Percentiles rank a stretch among this genome's conserved stretches.
Evolutionary conservation across 2,113 vertebrate genomes (phyloP).

Genomic region (Phalacrocorax pelagicus): DNA sequence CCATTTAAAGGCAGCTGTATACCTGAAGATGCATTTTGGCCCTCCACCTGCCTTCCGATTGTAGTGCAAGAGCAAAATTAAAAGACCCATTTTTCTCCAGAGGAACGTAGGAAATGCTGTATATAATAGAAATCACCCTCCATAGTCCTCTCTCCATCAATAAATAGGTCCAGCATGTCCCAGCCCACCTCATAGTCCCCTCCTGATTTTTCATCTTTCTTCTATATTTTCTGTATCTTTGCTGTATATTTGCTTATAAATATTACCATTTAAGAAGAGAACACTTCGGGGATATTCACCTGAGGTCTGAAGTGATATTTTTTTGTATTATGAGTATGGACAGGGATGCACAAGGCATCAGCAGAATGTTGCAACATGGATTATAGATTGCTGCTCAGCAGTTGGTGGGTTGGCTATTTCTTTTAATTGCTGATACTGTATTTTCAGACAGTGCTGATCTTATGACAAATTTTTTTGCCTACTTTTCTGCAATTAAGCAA

Average conservation of each 20-base stretch:
- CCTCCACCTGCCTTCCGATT: background rate
- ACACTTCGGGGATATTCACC: background rate
- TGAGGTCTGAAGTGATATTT: background rate
- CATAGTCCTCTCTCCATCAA: background rate
- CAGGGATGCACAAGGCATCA: constrained; percentile 26
- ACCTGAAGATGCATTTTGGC: background rate
- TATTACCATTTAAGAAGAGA: background rate
- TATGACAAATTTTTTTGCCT: constrained; percentile 14
- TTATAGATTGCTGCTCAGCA: constrained; percentile 46
- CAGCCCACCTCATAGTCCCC: background rate
- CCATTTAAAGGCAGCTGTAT: background rate
- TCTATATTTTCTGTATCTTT: background rate
- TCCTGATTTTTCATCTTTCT: background rate
- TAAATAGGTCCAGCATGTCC: background rate
- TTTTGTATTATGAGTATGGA: background rate
- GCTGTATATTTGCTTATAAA: background rate
- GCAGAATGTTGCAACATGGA: constrained; percentile 22
- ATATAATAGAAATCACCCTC: background rate
- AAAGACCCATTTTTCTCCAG: background rate
- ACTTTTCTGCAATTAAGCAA: constrained; percentile 47
- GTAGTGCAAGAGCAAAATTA: background rate
- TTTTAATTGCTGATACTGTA: constrained; percentile 50
- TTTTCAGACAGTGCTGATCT: constrained; percentile 52
- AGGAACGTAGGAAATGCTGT: background rate
- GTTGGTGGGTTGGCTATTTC: constrained; percentile 44